Conservation (phyloP, 2,888 invertebrate species). For the Horisme vitalbata region DNA sequence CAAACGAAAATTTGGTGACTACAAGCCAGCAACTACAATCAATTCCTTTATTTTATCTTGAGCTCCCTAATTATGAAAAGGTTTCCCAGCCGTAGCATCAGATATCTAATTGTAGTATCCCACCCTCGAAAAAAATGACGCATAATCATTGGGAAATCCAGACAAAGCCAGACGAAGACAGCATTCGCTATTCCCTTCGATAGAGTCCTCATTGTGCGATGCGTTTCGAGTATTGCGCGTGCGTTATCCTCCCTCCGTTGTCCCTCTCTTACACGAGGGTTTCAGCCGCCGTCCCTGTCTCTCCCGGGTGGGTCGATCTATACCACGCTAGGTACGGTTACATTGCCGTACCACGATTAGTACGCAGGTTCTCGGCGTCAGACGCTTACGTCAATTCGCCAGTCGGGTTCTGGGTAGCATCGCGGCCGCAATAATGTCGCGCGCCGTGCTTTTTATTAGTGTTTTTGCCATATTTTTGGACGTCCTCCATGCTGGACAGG, state of each 20-base stretch:
- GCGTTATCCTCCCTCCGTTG: constrained; percentile 64
- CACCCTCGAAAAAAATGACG: constrained; percentile 61
- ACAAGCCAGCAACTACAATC: too few species aligned
- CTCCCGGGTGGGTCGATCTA: constrained; percentile 79
- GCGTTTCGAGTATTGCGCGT: constrained; percentile 72
- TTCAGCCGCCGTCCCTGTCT: constrained; percentile 48
- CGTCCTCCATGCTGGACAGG: constrained; percentile 82
- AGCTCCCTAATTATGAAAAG: too few species aligned
- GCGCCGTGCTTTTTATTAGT: constrained; percentile 84
- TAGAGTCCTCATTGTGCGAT: constrained; percentile 68
- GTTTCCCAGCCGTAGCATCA: not conserved
- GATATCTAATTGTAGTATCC: constrained; percentile 20
- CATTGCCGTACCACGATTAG: constrained; percentile 68
- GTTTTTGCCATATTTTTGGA: constrained; percentile 83
- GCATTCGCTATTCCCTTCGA: constrained; percentile 70
- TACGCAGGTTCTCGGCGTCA: constrained; percentile 78
- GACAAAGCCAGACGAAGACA: constrained; percentile 76
- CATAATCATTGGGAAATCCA: constrained; percentile 77
- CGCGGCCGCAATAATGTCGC: constrained; percentile 84
- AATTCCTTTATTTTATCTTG: too few species aligned
- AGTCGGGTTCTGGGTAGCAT: constrained; percentile 59
- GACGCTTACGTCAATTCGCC: constrained; percentile 62
- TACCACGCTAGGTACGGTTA: constrained; percentile 78
- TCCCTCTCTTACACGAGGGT: constrained; percentile 50
- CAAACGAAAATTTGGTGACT: too few species aligned